Base-by-base conservation (phyloP, 2,113 vertebrate species). In the Cariama cristata region DNA sequence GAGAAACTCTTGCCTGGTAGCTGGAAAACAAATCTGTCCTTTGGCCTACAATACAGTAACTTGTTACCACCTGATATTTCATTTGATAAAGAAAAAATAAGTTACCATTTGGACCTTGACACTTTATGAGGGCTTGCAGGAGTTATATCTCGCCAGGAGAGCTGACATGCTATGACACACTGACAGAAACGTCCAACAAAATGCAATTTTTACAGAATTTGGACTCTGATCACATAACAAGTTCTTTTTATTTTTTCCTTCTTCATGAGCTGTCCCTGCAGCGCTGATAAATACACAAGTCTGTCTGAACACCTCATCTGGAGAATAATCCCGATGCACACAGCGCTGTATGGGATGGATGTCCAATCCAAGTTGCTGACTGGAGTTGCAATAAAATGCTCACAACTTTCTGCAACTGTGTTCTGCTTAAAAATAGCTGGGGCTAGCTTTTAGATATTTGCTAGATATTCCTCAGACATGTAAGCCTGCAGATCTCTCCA, bases 131-230 rank as follows among this genome's bases (percentile, higher is more conserved):
- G 71, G 22, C 22, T 94, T 93, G 35, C 38, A 92, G 32, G 59
- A 89, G 66, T 87, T 91, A 83, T 72, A 92, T 67, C 58, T 60
- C 62, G 90, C 97, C 90, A 89, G 89, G 88, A 92, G 59, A 92
- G 79, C 64, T 93, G 93, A 79, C 32, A 64, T 19, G 28, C 93
- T 96, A 79, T 83, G 92, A 96, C 92, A 95, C 35, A 71, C 52
- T 94, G 96, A 92, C 91, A 98, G 81, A 97, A 97, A 96, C 82
- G 88, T 94, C 79, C 94, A 95, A 68, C 80, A 95, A 94, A 95
- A 79, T 33, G 69, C 8, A 93, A n/a, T 72, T 97, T 97, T 87
- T 95, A 74, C 72, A 96, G 90, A 96, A 96, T 97, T 96, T 94
- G 95, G 92, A 97, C 59, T 94, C 95, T 68, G 68, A 93, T 94